A percentile compares a stretch with the other conserved stretches of the same genome.
These are phyloP conservation scores for Cantharis flavilabris DNA, from an alignment of 2,888 invertebrate genomes.

Conservation along the genomic window DNA sequence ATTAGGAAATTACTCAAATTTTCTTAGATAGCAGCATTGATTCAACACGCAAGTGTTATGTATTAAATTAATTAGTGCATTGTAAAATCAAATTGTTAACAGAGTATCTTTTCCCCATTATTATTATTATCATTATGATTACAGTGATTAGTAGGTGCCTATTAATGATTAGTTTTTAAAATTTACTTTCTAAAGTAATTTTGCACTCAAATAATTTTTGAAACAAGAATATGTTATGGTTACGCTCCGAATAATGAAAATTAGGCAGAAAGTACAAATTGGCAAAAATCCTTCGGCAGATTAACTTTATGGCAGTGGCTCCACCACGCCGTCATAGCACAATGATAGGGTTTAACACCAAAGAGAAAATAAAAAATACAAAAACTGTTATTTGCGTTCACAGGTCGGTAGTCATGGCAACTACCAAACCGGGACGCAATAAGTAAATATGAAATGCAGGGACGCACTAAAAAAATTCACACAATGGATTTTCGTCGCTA, in stretches of 20 bases:
- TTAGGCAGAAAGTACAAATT: constrained; percentile 24
- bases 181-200: constrained; percentile 18
- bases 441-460: constrained; percentile 50
- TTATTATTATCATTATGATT: neutral
- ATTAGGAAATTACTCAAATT: neutral
- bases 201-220: constrained; percentile 12
- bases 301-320: constrained; percentile 7
- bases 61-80: constrained; percentile 21
- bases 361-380: constrained; percentile 17
- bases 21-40: neutral
- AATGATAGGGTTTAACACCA: constrained; percentile 28
- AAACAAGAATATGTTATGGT: constrained; percentile 13
- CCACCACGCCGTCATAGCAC: neutral
- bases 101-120: constrained; percentile 1
- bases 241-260: constrained; percentile 26
- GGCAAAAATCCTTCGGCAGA: constrained; percentile 13
- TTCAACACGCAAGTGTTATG: neutral
- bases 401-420: constrained; percentile 52
- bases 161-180: neutral
- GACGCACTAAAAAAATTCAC: constrained; percentile 42
- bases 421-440: constrained; percentile 54
- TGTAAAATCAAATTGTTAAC: constrained; percentile 1
- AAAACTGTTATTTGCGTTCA: constrained; percentile 49
- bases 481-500: constrained; percentile 9
- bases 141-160: neutral